Percentiles rank a stretch among this genome's conserved stretches.
Conservation (phyloP, 2,888 invertebrate species). For the Watsonalla cultraria region DNA sequence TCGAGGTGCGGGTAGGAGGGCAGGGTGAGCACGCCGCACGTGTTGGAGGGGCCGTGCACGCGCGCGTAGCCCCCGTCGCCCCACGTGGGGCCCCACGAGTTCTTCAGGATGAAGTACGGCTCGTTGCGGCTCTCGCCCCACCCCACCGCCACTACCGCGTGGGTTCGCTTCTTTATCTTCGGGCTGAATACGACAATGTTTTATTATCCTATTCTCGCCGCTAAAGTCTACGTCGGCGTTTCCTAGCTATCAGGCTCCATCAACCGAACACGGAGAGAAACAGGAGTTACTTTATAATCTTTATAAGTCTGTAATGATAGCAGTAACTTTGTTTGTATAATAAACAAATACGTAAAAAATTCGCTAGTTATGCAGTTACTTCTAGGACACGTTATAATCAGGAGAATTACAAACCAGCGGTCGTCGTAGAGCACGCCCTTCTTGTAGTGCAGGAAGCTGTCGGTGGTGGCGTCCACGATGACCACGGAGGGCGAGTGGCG, state of each 20-base stretch:
- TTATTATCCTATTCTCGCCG: neutral
- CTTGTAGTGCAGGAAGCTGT: constrained; percentile 45
- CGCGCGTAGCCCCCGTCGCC: constrained; percentile 54
- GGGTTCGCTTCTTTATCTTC: constrained; percentile 31
- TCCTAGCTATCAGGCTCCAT: too few relatives aligned
- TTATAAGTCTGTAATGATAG: too few relatives aligned
- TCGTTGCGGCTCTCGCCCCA: constrained; percentile 47
- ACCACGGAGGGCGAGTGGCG: constrained; percentile 58
- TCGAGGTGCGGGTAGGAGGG: constrained; percentile 53
- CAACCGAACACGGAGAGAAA: neutral
- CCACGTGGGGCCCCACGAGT: constrained; percentile 57
- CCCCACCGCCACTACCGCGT: constrained; percentile 63
- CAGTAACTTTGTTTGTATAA: too few relatives aligned
- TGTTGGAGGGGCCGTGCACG: constrained; percentile 50
- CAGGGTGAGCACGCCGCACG: constrained; percentile 53
- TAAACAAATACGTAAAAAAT: too few relatives aligned
- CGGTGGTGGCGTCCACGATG: constrained; percentile 41
- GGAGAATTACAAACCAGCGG: constrained; percentile 40
- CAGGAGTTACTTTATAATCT: neutral
- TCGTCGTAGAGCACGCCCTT: constrained; percentile 52
- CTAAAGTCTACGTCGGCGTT: neutral
- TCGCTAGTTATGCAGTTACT: too few relatives aligned
- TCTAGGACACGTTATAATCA: too few relatives aligned
- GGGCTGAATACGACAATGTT: constrained; percentile 24
- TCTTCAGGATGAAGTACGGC: constrained; percentile 61